Evolutionary conservation across 2,113 vertebrate species (phyloP).

Genomic region (Pagrus major): DNA sequence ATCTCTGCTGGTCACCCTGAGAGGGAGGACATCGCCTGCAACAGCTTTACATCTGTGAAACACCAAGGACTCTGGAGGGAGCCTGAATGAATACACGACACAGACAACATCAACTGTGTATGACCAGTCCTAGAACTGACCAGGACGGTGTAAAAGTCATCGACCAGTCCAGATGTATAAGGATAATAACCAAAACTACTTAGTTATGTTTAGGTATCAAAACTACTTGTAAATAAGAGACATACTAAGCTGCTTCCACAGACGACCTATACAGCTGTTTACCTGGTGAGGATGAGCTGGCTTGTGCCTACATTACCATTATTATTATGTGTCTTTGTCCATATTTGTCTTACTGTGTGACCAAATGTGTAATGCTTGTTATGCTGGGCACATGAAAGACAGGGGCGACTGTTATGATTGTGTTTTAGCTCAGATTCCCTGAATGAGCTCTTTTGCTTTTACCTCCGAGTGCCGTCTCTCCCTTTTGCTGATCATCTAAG

Average conservation of each 20-base stretch:
- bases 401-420: neutral
- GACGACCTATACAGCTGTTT: no score
- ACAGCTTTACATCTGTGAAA: slow-evolving; percentile 1
- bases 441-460: neutral
- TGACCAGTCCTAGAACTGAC: neutral
- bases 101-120: neutral
- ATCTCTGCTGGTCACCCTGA: neutral
- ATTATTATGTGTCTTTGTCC: neutral
- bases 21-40: neutral
- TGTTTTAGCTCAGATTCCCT: neutral
- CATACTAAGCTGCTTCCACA: no score
- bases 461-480: neutral
- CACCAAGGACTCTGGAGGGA: neutral
- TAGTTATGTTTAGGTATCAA: no score
- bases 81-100: slow-evolving; percentile 1
- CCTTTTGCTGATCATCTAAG: neutral
- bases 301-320: no score
- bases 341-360: neutral
- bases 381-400: neutral
- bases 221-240: no score
- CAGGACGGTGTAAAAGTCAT: no score
- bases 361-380: neutral
- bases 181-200: no score
- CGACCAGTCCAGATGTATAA: no score
- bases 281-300: no score